A percentile compares a stretch with the other conserved stretches of the same genome.
Evolutionary conservation across 2,797 vertebrate species (phyloP).

Genomic region (Ibycter americanus): DNA sequence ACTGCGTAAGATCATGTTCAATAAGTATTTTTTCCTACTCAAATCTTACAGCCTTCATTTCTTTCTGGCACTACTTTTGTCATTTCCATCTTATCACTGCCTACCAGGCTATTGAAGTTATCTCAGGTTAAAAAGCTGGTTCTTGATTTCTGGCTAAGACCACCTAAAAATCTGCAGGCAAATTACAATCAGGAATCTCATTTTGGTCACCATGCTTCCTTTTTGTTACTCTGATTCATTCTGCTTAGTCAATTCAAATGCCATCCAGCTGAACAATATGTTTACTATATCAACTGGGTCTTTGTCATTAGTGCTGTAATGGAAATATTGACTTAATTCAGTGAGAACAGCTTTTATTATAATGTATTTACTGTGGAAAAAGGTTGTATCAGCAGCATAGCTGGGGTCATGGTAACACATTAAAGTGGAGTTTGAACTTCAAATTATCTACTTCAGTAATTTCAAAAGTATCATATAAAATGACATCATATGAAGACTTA

Average conservation of each 20-base stretch:
- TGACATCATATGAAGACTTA: neutral
- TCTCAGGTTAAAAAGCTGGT: neutral
- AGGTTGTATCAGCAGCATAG: neutral
- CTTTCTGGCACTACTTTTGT: neutral
- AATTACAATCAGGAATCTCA: neutral
- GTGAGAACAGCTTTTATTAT: neutral
- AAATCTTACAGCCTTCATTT: neutral
- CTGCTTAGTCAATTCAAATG: neutral
- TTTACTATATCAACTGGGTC: neutral
- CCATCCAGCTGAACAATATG: neutral
- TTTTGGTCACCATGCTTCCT: neutral
- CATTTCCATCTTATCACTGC: neutral
- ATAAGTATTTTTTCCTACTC: neutral
- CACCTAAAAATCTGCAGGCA: neutral
- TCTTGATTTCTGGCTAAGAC: neutral
- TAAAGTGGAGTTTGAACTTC: neutral
- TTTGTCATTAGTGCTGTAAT: neutral
- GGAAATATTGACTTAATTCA: neutral
- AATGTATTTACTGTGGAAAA: neutral
- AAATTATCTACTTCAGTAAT: conserved; percentile 12
- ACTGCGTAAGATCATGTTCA: neutral
- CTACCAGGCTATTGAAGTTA: neutral
- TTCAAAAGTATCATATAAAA: neutral
- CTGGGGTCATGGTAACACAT: neutral
- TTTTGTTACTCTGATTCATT: neutral